Conservation (phyloP, 2,888 invertebrate genomes). For the Rhingia rostrata region DNA sequence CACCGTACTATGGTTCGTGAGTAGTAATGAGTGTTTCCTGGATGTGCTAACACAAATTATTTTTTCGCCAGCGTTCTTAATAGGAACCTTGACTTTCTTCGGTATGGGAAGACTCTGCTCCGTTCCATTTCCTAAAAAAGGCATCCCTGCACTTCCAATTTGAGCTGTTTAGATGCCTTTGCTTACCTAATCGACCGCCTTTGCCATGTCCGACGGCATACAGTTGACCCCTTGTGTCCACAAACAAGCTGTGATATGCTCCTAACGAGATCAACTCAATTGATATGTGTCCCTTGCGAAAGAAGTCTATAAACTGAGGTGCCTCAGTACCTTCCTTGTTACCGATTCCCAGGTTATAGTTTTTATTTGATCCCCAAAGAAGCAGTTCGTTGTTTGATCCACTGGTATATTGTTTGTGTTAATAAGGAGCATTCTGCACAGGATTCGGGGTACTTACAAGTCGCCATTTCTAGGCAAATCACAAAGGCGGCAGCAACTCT, state of each 20-base stretch:
- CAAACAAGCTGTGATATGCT: constrained; percentile 81
- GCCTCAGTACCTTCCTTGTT: constrained; percentile 86
- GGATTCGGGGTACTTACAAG: constrained; percentile 48
- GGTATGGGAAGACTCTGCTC: constrained; percentile 84
- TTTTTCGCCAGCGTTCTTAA: constrained; percentile 78
- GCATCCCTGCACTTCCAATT: neutral
- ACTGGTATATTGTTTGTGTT: constrained; percentile 75
- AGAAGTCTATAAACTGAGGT: constrained; percentile 88
- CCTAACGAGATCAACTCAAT: constrained; percentile 85
- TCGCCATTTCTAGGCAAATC: constrained; percentile 80
- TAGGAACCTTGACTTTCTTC: constrained; percentile 79
- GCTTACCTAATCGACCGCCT: constrained; percentile 88
- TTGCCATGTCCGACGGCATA: constrained; percentile 92
- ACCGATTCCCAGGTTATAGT: constrained; percentile 91
- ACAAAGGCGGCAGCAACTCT: constrained; percentile 80
- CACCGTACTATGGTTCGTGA: constrained; percentile 80
- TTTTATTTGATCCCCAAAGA: constrained; percentile 93
- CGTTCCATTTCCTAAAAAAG: constrained; percentile 85
- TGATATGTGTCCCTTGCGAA: constrained; percentile 85
- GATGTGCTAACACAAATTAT: constrained; percentile 81
- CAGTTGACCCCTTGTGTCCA: constrained; percentile 82
- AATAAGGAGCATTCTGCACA: too few species aligned
- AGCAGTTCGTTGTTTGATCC: constrained; percentile 85
- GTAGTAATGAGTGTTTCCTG: constrained; percentile 81
- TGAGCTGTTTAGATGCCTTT: too few species aligned